Evolutionary conservation across 2,797 vertebrate species (phyloP).

Genomic region (Pipistrellus nathusii): DNA sequence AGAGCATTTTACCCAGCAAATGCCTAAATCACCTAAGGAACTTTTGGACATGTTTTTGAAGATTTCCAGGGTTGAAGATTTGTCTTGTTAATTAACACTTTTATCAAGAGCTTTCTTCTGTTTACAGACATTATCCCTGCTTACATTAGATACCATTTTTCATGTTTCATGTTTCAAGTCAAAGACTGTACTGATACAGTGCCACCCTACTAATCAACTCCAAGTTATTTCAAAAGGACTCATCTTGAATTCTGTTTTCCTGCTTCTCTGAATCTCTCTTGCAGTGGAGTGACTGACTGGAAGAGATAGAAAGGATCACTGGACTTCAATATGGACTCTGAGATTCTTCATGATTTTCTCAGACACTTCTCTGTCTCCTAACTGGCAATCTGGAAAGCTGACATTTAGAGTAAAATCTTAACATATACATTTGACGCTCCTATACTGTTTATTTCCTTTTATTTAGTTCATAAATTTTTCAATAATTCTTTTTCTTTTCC

Average conservation of each 20-base stretch:
- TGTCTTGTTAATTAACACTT: slow-evolving; percentile 1
- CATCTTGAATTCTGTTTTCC: neutral
- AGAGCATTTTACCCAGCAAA: neutral
- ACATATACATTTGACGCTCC: neutral
- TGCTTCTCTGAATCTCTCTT: neutral
- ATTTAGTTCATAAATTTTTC: slow-evolving; percentile 56
- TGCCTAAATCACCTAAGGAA: neutral
- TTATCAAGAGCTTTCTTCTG: neutral
- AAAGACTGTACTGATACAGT: neutral
- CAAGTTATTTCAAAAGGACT: neutral
- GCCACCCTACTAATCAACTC: neutral
- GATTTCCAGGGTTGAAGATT: neutral
- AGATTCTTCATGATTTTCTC: neutral
- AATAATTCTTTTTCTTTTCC: slow-evolving; percentile 37
- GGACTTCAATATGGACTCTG: neutral
- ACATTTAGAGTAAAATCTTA: neutral
- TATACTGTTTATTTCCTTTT: neutral
- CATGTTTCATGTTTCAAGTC: neutral
- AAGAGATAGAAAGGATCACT: neutral
- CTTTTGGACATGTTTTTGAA: slow-evolving; percentile 19
- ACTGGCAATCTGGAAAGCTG: neutral
- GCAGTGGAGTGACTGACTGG: neutral
- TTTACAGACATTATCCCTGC: neutral
- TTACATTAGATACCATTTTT: neutral
- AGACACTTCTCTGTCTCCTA: neutral